Evolutionary conservation across 2,113 vertebrate species (phyloP), one percentile per base, ranked within the genome.

Genomic region (Leptobrachium leishanense): DNA sequence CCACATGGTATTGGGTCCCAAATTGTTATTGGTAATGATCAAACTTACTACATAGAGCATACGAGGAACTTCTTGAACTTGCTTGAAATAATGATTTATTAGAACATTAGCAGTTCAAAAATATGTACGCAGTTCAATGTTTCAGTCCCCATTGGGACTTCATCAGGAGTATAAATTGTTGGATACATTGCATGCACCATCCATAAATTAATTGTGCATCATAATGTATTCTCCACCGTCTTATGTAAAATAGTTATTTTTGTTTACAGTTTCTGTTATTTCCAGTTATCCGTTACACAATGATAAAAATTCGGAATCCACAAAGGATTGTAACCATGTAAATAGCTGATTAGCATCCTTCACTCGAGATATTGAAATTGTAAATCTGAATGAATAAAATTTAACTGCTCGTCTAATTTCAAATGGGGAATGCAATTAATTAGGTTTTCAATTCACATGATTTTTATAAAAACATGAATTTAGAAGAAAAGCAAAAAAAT

Each of bases 381-480:
- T 20, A 0, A 7, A 50, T 79, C 31, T 0, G 74, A 72, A 79
- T 75, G 46, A 0, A 57, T 76, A 15, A 74, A 9, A 54, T 82
- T 67, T 76, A 79, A 62, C 15, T 74, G 78, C 83, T 76, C 69
- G 46, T 6, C 43, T 72, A 39, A 68, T 85, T 85, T 79, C 41
- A 66, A 79, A 62, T 12, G 4, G 5, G 65, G 82, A 72, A 42
- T 74, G 7, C 50, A 71, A 67, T 82, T 53, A 59, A 64, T 82
- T 71, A 42, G 59, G 79, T 54, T 76, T 54, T 40, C 77, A 84
- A 43, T 68, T 39, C 72, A 43, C 41, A 59, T 68, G 20, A 82
- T 76, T 75, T 79, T 75, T 74, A 31, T 31, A 31, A 31, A 31
- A 31, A 44, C 20, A 74, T 39, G 43, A 40, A 53, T 40, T 55